These are phyloP conservation scores for Agrotis clavis DNA, from an alignment of 2,888 invertebrate genomes.

Conservation along the genomic window DNA sequence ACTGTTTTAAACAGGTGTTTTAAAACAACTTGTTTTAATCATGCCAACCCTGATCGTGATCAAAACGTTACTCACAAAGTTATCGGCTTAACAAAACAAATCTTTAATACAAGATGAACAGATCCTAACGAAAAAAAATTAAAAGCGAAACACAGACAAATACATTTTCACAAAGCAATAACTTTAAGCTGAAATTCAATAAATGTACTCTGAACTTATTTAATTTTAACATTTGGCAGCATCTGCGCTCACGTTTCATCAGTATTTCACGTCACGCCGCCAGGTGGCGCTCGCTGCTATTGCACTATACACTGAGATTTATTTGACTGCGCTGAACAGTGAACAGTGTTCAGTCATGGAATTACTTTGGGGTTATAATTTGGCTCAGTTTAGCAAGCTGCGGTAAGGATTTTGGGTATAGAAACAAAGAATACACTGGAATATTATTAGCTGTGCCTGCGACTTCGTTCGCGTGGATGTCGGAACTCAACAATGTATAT, in stretches of 20 bases:
- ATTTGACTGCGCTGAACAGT: slow-evolving; percentile 9
- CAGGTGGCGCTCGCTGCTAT: slow-evolving; percentile 36
- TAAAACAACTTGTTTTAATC: no score
- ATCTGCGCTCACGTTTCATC: slow-evolving; percentile 10
- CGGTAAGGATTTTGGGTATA: background rate
- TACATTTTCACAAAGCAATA: background rate
- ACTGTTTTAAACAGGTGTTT: no score
- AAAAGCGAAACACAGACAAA: background rate
- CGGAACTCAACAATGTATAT: no score
- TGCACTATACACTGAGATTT: slow-evolving; percentile 33
- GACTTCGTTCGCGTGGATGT: no score
- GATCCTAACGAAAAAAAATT: background rate
- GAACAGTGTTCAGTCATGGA: slow-evolving; percentile 6
- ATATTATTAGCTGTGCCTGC: no score
- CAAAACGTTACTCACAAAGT: no score
- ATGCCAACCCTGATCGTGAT: no score
- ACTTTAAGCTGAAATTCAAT: slow-evolving; percentile 1
- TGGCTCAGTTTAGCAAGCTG: background rate
- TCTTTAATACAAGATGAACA: background rate
- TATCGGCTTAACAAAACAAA: background rate
- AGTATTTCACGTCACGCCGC: slow-evolving; percentile 26
- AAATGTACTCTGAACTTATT: slow-evolving; percentile 21
- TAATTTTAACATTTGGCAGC: slow-evolving; percentile 36
- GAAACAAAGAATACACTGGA: no score
- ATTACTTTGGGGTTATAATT: background rate